phyloP scores from a whole-genome alignment of 2,888 invertebrate species.

The Carcina quercana region DNA sequence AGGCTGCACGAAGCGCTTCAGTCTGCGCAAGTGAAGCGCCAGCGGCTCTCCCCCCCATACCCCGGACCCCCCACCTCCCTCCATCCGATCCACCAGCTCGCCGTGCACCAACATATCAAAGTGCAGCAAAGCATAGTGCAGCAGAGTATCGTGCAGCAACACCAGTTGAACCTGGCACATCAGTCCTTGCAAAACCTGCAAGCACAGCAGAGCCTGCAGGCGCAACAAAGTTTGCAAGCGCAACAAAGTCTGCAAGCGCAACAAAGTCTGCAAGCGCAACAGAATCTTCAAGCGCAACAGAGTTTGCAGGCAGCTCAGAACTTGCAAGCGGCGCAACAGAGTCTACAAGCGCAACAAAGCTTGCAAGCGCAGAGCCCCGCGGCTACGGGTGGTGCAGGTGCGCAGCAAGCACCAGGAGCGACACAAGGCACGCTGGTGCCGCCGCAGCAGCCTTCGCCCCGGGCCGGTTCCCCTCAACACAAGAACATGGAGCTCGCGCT shows the following conservation, averaged over 20 bases:
- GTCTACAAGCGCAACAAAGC: slow-evolving; percentile 44
- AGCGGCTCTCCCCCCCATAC: slow-evolving; percentile 76
- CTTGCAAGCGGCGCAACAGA: slow-evolving; percentile 40
- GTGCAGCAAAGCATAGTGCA: slow-evolving; percentile 68
- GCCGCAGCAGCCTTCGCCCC: slow-evolving; percentile 63
- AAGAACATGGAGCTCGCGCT: slow-evolving; percentile 80
- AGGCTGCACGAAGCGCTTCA: slow-evolving; percentile 77
- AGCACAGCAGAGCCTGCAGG: slow-evolving; percentile 46
- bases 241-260: slow-evolving; percentile 31
- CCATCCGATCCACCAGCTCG: slow-evolving; percentile 63
- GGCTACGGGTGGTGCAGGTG: slow-evolving; percentile 53
- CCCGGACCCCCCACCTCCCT: slow-evolving; percentile 65
- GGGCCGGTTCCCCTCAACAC: slow-evolving; percentile 56
- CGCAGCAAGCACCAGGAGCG: slow-evolving; percentile 54
- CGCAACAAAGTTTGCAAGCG: slow-evolving; percentile 32
- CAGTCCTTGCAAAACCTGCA: slow-evolving; percentile 61
- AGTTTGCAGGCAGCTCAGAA: slow-evolving; percentile 44
- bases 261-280: slow-evolving; percentile 40
- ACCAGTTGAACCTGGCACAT: slow-evolving; percentile 64
- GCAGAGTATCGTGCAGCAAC: slow-evolving; percentile 67
- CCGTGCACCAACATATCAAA: slow-evolving; percentile 66
- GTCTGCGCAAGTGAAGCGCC: slow-evolving; percentile 76
- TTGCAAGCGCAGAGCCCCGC: slow-evolving; percentile 47
- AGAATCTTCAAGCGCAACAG: slow-evolving; percentile 46
- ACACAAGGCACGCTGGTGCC: slow-evolving; percentile 61